These are phyloP conservation scores for Amphilophus citrinellus DNA, from an alignment of 2,113 vertebrate species.

Conservation along the genomic window DNA sequence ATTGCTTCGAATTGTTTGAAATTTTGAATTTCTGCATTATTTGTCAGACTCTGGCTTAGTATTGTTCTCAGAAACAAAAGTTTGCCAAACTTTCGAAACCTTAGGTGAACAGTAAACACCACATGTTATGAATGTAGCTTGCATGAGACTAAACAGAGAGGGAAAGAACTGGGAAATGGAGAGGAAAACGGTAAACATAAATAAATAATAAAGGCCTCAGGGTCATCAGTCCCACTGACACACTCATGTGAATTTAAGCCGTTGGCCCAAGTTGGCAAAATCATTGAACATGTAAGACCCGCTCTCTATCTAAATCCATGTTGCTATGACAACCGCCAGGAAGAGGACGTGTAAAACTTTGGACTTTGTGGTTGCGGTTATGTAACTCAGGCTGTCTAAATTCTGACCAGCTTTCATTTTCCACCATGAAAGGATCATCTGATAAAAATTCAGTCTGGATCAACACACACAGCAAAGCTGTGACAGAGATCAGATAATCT, in stretches of 20 bases:
- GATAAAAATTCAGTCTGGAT: slow-evolving; percentile 32
- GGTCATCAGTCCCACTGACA: slow-evolving; percentile 56
- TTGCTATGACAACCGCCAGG: slow-evolving; percentile 68
- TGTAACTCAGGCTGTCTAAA: slow-evolving; percentile 42
- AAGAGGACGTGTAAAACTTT: slow-evolving; percentile 51
- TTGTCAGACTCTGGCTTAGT: not conserved
- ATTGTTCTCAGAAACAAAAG: not conserved
- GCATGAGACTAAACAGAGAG: not conserved
- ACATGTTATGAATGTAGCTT: not conserved
- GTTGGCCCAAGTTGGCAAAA: slow-evolving; percentile 41
- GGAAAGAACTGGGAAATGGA: not conserved
- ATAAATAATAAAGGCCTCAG: slow-evolving; percentile 22
- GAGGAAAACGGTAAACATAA: not conserved
- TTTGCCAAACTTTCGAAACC: not conserved
- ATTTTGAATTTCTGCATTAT: not conserved
- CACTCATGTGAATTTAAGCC: slow-evolving; percentile 11
- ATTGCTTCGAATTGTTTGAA: not conserved
- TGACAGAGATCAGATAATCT: slow-evolving; percentile 51
- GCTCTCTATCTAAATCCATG: slow-evolving; percentile 39
- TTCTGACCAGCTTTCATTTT: slow-evolving; percentile 41
- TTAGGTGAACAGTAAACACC: not conserved
- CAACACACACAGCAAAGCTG: slow-evolving; percentile 4
- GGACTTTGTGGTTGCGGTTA: slow-evolving; percentile 45
- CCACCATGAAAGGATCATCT: slow-evolving; percentile 31
- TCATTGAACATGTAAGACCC: slow-evolving; percentile 50